These are phyloP conservation scores for Allygus modestus DNA, from an alignment of 2,888 invertebrate genomes.

Conservation along the genomic window DNA sequence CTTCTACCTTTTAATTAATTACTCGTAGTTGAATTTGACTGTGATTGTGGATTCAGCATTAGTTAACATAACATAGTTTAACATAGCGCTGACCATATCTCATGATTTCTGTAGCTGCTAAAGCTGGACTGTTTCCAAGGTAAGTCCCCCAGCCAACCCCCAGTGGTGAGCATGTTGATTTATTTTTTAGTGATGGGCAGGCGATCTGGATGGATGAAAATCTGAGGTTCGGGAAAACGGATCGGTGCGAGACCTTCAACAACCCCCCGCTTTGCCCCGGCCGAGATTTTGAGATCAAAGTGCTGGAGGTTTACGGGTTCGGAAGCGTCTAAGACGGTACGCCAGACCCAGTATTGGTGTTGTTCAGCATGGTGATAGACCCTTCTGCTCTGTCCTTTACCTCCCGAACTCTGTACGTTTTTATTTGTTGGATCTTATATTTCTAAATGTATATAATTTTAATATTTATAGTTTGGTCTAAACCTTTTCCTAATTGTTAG, in stretches of 20 bases:
- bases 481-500: neutral
- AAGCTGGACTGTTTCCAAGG: neutral
- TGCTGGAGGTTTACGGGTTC: constrained; percentile 97
- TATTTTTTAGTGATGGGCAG: constrained; percentile 88
- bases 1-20: too few species aligned
- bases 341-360: constrained; percentile 15
- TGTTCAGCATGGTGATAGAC: constrained; percentile 52
- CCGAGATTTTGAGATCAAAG: constrained; percentile 95
- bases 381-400: constrained; percentile 28
- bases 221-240: constrained; percentile 95
- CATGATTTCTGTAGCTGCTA: too few species aligned
- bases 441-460: neutral
- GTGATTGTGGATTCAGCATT: too few species aligned
- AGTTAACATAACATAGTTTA: too few species aligned
- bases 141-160: neutral
- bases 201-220: constrained; percentile 98
- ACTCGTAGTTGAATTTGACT: too few species aligned
- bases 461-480: neutral
- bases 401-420: neutral
- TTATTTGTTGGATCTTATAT: constrained; percentile 3
- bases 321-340: constrained; percentile 64
- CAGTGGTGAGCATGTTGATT: constrained; percentile 40
- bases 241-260: constrained; percentile 96
- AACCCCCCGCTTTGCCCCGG: constrained; percentile 95
- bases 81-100: too few species aligned